phyloP scores from a whole-genome alignment of 1,140 invertebrate genomes.

The Lasioglossum baleicum region DNA sequence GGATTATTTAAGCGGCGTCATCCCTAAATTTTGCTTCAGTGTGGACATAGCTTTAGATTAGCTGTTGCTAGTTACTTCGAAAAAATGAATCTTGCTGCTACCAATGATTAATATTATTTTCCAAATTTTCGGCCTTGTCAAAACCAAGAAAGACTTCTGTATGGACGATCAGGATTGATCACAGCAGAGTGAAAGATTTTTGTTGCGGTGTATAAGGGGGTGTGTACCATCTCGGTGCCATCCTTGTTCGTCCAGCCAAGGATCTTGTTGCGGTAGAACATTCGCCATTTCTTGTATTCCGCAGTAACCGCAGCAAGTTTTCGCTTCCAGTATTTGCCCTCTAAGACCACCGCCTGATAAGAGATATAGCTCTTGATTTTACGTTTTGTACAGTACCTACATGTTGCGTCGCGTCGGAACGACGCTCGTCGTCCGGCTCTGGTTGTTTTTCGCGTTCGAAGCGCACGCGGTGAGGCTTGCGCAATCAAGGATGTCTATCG shows the following conservation, averaged over 20 bases:
- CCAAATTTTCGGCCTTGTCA: no score
- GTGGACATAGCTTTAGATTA: no score
- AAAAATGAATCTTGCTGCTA: no score
- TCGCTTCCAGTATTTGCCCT: conserved; percentile 99
- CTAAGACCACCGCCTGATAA: conserved; percentile 93
- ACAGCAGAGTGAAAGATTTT: background rate
- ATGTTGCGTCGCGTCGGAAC: background rate
- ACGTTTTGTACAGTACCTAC: background rate
- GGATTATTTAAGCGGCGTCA: no score
- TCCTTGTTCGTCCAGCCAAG: conserved; percentile 88
- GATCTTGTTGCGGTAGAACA: conserved; percentile 93
- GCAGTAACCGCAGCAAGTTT: conserved; percentile 97
- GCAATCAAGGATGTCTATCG: background rate
- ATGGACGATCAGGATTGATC: background rate
- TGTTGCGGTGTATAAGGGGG: background rate
- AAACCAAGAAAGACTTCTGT: no score
- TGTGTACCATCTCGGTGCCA: conserved; percentile 86
- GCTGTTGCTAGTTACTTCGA: no score
- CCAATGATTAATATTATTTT: no score
- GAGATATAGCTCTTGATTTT: conserved; percentile 50
- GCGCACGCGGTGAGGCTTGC: background rate
- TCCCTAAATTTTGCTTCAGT: no score
- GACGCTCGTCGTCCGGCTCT: no score
- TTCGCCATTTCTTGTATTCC: conserved; percentile 99
- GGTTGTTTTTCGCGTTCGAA: background rate